Conservation (phyloP, 2,888 invertebrate genomes). For the Drosophila austrosaltans region DNA sequence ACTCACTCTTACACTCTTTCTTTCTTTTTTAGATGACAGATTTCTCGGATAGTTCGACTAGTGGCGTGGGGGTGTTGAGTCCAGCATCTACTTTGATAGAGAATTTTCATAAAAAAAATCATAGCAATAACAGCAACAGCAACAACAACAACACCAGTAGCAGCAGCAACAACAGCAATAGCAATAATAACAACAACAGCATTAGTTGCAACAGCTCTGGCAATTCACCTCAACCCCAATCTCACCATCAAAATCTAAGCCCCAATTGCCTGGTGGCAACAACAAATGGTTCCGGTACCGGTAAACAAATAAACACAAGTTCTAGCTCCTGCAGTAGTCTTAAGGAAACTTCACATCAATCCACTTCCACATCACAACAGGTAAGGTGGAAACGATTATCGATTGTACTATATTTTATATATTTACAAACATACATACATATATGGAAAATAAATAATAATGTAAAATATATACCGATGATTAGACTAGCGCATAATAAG, state of each 20-base stretch:
- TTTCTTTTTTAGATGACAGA: constrained; percentile 81
- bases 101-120: constrained; percentile 88
- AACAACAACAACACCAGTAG: constrained; percentile 25
- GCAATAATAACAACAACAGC: constrained; percentile 23
- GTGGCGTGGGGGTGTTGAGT: constrained; percentile 81
- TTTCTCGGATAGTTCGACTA: constrained; percentile 83
- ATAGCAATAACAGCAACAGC: constrained; percentile 17
- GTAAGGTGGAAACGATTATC: constrained; percentile 56
- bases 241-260: neutral
- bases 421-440: neutral
- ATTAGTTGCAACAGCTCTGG: constrained; percentile 29
- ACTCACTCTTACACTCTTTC: neutral
- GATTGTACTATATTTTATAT: neutral
- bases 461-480: neutral
- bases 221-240: constrained; percentile 10
- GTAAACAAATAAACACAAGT: constrained; percentile 81
- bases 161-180: neutral
- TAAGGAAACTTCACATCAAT: constrained; percentile 83
- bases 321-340: constrained; percentile 83
- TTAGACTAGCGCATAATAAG: constrained; percentile 44
- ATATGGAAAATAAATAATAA: no score
- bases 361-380: constrained; percentile 83
- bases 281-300: constrained; percentile 31
- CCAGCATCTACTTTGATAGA: constrained; percentile 88
- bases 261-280: constrained; percentile 39